Evolutionary conservation across 2,797 vertebrate genomes (phyloP).

Genomic region (Morelia viridis): DNA sequence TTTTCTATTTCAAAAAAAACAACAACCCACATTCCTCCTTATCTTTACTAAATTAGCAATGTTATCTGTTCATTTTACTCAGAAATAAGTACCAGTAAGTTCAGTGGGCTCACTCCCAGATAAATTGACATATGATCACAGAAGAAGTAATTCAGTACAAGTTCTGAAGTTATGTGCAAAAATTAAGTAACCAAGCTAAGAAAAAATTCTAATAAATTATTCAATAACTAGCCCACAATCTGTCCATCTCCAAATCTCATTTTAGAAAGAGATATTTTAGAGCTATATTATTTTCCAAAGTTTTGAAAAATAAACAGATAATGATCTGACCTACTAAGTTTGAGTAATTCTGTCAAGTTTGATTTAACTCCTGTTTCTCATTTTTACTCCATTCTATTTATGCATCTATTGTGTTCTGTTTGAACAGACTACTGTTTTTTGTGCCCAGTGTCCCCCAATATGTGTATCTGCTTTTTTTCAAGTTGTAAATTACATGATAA

Average conservation of each 20-base stretch:
- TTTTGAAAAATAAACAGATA: background rate
- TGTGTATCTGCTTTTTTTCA: background rate
- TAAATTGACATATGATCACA: too few relatives aligned
- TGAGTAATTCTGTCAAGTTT: background rate
- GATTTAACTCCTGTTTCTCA: background rate
- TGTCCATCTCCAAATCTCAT: background rate
- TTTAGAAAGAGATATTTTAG: background rate
- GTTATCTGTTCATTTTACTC: background rate
- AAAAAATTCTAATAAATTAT: background rate
- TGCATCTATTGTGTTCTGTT: background rate
- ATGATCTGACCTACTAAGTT: background rate
- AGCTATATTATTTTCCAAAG: background rate
- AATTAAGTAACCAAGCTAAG: background rate
- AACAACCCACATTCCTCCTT: background rate
- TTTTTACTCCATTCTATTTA: background rate
- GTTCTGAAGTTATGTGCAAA: background rate
- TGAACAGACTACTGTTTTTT: background rate
- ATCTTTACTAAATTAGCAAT: background rate
- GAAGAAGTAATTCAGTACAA: background rate
- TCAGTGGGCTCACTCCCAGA: background rate
- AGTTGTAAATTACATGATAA: background rate
- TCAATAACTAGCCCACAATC: background rate
- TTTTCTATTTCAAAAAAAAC: conserved; percentile 5
- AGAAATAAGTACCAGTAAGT: conserved; percentile 1
- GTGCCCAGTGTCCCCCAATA: background rate